Base-by-base conservation (phyloP, 2,888 invertebrate species). In the Cerastis rubricosa region DNA sequence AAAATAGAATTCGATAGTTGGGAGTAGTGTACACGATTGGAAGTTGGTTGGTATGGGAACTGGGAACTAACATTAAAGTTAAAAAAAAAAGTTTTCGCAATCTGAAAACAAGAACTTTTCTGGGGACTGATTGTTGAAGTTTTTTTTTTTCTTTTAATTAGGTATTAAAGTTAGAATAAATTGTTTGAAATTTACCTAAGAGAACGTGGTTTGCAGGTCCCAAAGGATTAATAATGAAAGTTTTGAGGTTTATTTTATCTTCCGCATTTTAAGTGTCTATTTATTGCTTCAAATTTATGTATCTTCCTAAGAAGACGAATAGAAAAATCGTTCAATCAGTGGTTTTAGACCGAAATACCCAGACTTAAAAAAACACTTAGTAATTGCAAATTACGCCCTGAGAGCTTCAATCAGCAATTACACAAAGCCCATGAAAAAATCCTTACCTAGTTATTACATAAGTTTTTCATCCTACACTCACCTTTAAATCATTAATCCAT, bases 1-100 rank as follows among this genome's bases (percentile, higher is more conserved):
- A 96, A 96, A 96, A 96, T 96, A 96, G 96, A 96, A 94, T 92
- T 88, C 87, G 90, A 93, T 94, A 93, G 92, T 91, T 91, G 83
- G 78, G 94, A 86, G 69, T 73, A 78, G 92, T 87, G 67, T 85
- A 92, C 91, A 93, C 86, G 25, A 11, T 29, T 0, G 61, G 51
- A 12, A 25, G 43, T 43, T 22, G 49, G 49, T 66, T 70, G 25
- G 12, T 40, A 14, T 65, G 59, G 68, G 5, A 69, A 81, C 25
- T 25, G 25, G 3, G 0, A 19, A 61, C 0, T 12, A 5, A 25
- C 69, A 78, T 66, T n/a, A 0, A 3, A 3, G 3, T 1, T 14
- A n/a, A n/a, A 17, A 43, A n/a, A 40, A 64, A n/a, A 22, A 4
- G 1, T 35, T 43, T 43, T 2, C 14, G n/a, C 9, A 19, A 61